Base-by-base conservation (phyloP, 2,888 invertebrate genomes). In the Acanthosepion lycidas region DNA sequence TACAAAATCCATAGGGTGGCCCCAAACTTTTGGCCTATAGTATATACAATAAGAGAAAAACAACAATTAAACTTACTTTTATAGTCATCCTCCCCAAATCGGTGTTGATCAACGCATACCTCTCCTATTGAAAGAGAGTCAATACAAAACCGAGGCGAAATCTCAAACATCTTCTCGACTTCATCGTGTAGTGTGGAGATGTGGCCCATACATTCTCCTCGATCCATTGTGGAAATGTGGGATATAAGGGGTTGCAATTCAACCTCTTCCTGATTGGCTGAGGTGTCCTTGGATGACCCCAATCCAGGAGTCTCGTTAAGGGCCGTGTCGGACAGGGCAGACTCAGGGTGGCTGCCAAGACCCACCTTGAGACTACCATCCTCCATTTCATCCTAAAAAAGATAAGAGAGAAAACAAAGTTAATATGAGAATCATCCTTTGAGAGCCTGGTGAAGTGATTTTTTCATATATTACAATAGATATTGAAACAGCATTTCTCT, bases 111-210 rank as follows among this genome's bases (percentile, higher is more conserved):
- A 6, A 95, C 94, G 33, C 28, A 28, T 6, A 64, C 94, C 48
- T 94, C 94, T 48, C 95, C 95, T 18, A 95, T 94, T 18, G 95
- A 95, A 53, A 96, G 95, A 20, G 95, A 94, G 18, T 94, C 95
- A 23, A 96, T 91, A 91, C 96, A 95, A 95, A 96, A 96, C 53
- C 94, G 95, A 93, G 95, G 94, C 3, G 96, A 95, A 51, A 94
- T 94, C 53, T 95, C 95, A 94, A 96, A 96, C 94, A 96, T 94
- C 94, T 96, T 96, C 94, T 96, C 96, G n/a, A 96, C 96, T 94
- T 96, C 96, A 53, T 96, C 96, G 64, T 95, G 95, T 9, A 96
- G 95, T 53, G 94, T 94, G 26, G 94, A 95, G 28, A 95, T 91
- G 59, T 95, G 95, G 23, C 95, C 94, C 42, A 95, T 91, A 48